Evolutionary conservation across 2,113 vertebrate genomes (phyloP).

Genomic region (Etheostoma cragini): DNA sequence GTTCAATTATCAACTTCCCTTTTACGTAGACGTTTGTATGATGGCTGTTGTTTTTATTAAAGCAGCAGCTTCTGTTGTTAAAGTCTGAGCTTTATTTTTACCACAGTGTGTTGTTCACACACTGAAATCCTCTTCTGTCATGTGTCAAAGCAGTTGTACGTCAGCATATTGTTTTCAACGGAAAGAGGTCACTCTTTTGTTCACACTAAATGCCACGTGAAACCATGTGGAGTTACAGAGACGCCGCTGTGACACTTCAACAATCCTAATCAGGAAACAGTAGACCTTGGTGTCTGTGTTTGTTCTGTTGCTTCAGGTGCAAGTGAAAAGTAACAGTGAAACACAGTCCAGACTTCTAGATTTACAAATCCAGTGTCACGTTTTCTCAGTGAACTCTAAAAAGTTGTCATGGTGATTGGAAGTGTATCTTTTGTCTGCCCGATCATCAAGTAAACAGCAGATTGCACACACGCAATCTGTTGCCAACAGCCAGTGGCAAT

Average conservation of each 20-base stretch:
- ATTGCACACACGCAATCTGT: no score
- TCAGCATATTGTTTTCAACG: background rate
- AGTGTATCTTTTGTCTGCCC: no score
- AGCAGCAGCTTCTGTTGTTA: background rate
- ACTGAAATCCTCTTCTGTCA: background rate
- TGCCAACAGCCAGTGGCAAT: no score
- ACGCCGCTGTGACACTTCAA: background rate
- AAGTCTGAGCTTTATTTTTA: background rate
- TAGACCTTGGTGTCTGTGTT: background rate
- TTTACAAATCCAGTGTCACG: background rate
- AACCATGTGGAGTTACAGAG: background rate
- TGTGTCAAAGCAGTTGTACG: background rate
- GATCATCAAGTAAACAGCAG: no score
- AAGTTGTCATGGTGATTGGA: no score
- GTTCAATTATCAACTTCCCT: background rate
- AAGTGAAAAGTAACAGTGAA: background rate
- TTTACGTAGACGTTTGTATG: background rate
- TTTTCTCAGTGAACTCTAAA: background rate
- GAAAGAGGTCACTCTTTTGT: slow-evolving; percentile 32
- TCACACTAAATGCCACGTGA: background rate
- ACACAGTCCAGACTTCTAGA: background rate
- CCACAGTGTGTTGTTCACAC: background rate
- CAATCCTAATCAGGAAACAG: background rate
- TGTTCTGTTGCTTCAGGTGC: background rate
- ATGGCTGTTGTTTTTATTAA: background rate